phyloP scores from a whole-genome alignment of 2,797 vertebrate species.

The Carapus acus region DNA sequence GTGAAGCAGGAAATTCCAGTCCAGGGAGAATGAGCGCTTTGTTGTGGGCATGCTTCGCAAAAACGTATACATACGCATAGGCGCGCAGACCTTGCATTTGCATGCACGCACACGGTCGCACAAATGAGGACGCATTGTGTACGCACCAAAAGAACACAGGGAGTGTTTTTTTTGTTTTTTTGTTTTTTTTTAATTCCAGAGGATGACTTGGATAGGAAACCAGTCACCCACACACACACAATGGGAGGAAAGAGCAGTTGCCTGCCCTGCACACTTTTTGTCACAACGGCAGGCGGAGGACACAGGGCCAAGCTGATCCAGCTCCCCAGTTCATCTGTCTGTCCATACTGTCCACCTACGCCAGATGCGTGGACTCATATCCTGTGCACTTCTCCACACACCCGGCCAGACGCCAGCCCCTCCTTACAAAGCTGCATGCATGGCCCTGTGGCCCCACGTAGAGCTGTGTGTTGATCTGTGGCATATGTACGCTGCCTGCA shows the following conservation, averaged over 20 bases:
- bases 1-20: conserved; percentile 59
- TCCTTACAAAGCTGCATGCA: too few species aligned
- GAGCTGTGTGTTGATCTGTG: too few species aligned
- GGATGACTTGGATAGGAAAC: conserved; percentile 55
- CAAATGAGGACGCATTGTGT: conserved; percentile 14
- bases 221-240: conserved; percentile 49
- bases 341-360: conserved; percentile 26
- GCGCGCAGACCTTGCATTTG: conserved; percentile 10
- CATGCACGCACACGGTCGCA: conserved; percentile 17
- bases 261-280: conserved; percentile 69
- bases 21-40: conserved; percentile 55
- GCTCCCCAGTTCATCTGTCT: conserved; percentile 65
- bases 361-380: conserved; percentile 23
- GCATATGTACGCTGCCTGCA: too few species aligned
- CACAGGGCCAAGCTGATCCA: conserved; percentile 56
- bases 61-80: conserved; percentile 31
- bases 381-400: conserved; percentile 42
- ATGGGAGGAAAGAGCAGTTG: conserved; percentile 72
- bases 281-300: conserved; percentile 49
- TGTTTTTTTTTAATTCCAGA: too few species aligned
- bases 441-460: too few species aligned
- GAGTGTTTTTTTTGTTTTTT: too few species aligned
- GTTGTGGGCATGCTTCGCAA: conserved; percentile 52
- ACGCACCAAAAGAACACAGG: conserved; percentile 1
- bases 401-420: conserved; percentile 28